A percentile compares a stretch with the other conserved stretches of the same genome.
Conservation (phyloP, 2,113 vertebrate genomes). For the Zosterops lateralis region DNA sequence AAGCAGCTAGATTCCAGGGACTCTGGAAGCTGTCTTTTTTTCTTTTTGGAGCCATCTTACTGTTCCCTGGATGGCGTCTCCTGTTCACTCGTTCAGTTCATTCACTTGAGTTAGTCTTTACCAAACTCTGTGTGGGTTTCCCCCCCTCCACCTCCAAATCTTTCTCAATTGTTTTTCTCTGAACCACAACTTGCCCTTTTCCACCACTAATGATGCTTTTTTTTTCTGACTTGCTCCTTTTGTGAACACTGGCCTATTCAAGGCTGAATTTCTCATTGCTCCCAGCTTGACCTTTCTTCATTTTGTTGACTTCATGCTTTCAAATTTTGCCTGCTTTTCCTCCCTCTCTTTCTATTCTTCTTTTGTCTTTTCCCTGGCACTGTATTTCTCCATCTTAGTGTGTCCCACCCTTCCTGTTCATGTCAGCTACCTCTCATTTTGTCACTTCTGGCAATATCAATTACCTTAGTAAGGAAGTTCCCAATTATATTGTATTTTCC, state of each 20-base stretch:
- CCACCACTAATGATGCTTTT: conserved; percentile 46
- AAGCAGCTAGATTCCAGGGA: neutral
- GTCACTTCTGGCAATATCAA: neutral
- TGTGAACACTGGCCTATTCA: conserved; percentile 56
- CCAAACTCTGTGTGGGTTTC: neutral
- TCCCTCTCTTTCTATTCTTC: conserved; percentile 16
- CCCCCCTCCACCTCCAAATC: neutral
- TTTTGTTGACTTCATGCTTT: conserved; percentile 57
- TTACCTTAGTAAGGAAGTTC: neutral
- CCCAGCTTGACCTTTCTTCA: conserved; percentile 53
- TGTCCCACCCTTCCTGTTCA: conserved; percentile 28
- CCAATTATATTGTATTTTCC: neutral
- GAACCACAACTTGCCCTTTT: conserved; percentile 59
- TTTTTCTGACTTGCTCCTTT: conserved; percentile 54
- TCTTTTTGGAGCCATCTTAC: neutral
- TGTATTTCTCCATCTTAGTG: conserved; percentile 43
- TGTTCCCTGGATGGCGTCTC: neutral
- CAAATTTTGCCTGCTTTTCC: conserved; percentile 13
- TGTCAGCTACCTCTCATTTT: neutral
- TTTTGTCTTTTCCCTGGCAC: conserved; percentile 28
- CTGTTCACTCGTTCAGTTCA: neutral
- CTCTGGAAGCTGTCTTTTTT: neutral
- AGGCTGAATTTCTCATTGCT: conserved; percentile 37
- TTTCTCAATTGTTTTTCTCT: conserved; percentile 49
- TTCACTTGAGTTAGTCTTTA: conserved; percentile 13